Evolutionary conservation across 1,140 invertebrate species (phyloP).

Genomic region (Bombus polaris): DNA sequence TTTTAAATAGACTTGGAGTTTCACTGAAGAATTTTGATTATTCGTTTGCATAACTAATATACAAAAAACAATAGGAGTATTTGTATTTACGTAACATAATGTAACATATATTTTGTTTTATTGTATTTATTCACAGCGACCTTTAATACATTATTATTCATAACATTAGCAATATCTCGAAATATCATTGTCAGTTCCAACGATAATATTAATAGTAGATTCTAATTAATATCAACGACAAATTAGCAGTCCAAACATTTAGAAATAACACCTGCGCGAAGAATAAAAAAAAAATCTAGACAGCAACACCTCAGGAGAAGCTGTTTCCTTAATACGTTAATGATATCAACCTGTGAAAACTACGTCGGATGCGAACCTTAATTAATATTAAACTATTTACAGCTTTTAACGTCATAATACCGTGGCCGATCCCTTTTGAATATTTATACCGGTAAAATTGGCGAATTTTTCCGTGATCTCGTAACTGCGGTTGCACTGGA

Average conservation of each 20-base stretch:
- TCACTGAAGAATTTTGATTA: too few relatives aligned
- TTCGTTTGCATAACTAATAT: too few relatives aligned
- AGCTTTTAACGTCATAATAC: constrained; percentile 52
- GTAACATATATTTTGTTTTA: too few relatives aligned
- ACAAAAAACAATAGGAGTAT: too few relatives aligned
- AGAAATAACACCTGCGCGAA: background rate
- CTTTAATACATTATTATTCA: background rate
- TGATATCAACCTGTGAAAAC: constrained; percentile 25
- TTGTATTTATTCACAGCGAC: too few relatives aligned
- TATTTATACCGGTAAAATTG: constrained; percentile 57
- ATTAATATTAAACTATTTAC: constrained; percentile 63
- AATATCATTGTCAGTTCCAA: background rate
- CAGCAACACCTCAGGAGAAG: background rate
- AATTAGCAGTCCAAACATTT: background rate
- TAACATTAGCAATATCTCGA: background rate
- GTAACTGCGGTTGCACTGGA: constrained; percentile 28
- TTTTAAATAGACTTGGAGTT: too few relatives aligned
- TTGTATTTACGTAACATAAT: too few relatives aligned
- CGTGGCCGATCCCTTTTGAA: constrained; percentile 47
- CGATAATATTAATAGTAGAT: background rate
- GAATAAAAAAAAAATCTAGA: too few relatives aligned
- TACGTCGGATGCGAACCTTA: constrained; percentile 14
- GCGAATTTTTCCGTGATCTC: background rate
- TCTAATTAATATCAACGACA: background rate
- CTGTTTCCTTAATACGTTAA: background rate